Conservation (phyloP, 2,888 invertebrate genomes). For the Clanis bilineata region DNA sequence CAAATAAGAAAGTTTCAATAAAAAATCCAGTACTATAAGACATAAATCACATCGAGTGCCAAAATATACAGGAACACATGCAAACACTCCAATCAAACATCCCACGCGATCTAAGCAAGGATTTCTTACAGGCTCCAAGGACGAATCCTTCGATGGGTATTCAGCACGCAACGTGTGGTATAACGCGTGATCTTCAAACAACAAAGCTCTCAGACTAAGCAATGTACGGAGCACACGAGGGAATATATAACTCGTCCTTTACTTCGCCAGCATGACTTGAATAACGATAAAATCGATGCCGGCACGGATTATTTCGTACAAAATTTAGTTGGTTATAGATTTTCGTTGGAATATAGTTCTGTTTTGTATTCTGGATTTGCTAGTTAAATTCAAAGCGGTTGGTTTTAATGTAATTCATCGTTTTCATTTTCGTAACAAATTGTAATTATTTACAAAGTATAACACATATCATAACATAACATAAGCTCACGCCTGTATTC, state of each 20-base stretch:
- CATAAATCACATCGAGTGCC: too few species aligned
- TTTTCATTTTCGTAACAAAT: too few species aligned
- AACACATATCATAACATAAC: too few species aligned
- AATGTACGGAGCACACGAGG: neutral
- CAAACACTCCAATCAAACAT: neutral
- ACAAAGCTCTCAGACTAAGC: conserved; percentile 10
- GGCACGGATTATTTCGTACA: neutral
- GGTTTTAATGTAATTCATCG: too few species aligned
- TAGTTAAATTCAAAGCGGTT: too few species aligned
- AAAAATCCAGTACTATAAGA: too few species aligned
- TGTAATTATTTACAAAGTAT: too few species aligned
- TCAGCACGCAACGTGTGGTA: conserved; percentile 1
- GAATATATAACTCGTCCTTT: neutral
- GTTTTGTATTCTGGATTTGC: neutral
- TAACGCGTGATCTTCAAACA: conserved; percentile 4
- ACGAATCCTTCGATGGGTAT: conserved; percentile 9
- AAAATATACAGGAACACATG: neutral
- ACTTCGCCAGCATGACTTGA: conserved; percentile 2
- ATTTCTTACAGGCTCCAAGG: neutral
- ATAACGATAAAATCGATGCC: neutral
- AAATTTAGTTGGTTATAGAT: neutral
- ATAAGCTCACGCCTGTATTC: too few species aligned
- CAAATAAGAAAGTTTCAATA: too few species aligned
- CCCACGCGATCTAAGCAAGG: neutral
- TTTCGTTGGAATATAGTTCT: neutral